These are phyloP conservation scores for Callionymus lyra DNA, from an alignment of 2,113 vertebrate genomes.

Conservation along the genomic window DNA sequence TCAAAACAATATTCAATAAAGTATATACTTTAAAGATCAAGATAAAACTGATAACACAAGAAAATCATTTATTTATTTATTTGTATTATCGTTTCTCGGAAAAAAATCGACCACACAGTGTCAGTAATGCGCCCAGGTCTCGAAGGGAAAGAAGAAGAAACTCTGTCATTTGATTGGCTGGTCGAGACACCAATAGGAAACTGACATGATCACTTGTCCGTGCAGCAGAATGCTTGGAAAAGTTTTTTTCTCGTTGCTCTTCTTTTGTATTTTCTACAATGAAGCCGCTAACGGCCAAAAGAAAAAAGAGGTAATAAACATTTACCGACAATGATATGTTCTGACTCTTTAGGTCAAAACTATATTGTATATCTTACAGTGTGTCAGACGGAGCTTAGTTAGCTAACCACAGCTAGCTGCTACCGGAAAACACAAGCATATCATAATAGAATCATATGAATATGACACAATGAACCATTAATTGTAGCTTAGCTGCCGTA, in stretches of 20 bases:
- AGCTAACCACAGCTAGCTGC: conserved; percentile 26
- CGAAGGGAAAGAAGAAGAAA: neutral
- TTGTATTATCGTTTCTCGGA: too few relatives aligned
- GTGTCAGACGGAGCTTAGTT: neutral
- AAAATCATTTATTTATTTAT: too few relatives aligned
- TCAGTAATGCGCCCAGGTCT: neutral
- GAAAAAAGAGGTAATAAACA: conserved; percentile 72
- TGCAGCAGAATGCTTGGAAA: conserved; percentile 47
- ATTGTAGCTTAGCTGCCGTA: too few relatives aligned
- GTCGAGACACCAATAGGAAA: conserved; percentile 40
- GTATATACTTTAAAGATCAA: too few relatives aligned
- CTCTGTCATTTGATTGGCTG: conserved; percentile 12
- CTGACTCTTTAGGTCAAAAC: too few relatives aligned
- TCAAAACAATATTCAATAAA: too few relatives aligned
- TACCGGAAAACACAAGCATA: neutral
- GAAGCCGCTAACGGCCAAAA: conserved; percentile 60
- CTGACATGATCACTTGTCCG: conserved; percentile 30
- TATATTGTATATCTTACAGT: too few relatives aligned
- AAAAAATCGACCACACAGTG: neutral
- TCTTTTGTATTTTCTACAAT: conserved; percentile 24
- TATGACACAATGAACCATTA: too few relatives aligned
- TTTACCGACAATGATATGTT: too few relatives aligned
- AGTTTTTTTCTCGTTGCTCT: conserved; percentile 38
- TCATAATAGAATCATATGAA: too few relatives aligned
- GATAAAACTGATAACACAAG: too few relatives aligned